Evolutionary conservation across 2,888 invertebrate species (phyloP), one percentile per base, ranked within the genome.

Genomic region (Cylindroiulus punctatus): DNA sequence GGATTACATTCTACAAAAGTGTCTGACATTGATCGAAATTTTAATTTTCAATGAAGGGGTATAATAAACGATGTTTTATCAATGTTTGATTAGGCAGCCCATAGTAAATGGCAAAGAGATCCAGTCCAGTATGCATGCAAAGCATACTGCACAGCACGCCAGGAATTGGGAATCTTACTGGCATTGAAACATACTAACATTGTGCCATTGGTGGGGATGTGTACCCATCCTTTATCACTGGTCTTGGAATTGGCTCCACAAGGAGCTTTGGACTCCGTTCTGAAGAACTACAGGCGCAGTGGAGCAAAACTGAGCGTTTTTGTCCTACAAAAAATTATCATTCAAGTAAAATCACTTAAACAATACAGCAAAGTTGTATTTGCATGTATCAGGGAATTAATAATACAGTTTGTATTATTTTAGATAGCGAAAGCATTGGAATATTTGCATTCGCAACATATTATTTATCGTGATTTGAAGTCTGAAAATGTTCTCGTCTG

Each of bases 401-500:
- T 40, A 3, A 12, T n/a, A 83, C 14, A n/a, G n/a, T 83, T 83
- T 42, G 4, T 17, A 76, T 30, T 65, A 84, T 88, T 89, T 17
- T 89, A 93, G 93, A 95, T 96, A 1, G 97, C 98, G 0, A 95
- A 97, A 89, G 98, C 99, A 1, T 93, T 99, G 32, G 98, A 98
- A 91, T 99, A 99, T 91, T 93, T 99, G 36, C 99, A 99, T 92
- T 94, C 96, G 14, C 94, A 95, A 87, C 94, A 96, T 88, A 97
- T 99, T 76, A 97, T 99, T 88, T 99, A 99, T 91, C 93, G 96
- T 81, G 97, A 97, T 91, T 92, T 97, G 17, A 96, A 99, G 93
- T 97, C 98, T 0, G 99, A 99, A 91, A 99, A 99, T 92, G 98
- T 99, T 81, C 92, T 99, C 3, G 98, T 98, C n/a, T 99, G 99